Evolutionary conservation across 2,797 vertebrate species (phyloP), one percentile per base, ranked within the genome.

Genomic region (Eleutherodactylus coqui): DNA sequence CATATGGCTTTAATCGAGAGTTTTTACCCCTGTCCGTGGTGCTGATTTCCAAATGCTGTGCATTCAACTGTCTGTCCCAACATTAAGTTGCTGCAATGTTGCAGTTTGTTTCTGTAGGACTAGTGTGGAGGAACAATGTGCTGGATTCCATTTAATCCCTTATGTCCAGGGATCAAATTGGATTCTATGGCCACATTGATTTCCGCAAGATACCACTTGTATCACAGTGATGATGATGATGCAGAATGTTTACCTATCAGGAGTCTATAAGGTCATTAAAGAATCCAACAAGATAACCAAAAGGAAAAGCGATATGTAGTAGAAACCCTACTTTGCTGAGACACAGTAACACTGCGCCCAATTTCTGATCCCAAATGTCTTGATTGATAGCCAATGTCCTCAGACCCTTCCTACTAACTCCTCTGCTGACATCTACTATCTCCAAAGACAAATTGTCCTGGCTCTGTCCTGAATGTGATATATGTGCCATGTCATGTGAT

Each of bases 381-480:
- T 84, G 86, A 87, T 87, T 67, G 81, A 87, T 87, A 75, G 62
- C 32, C 36, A 16, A 51, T 83, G 70, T 29, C 11, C 81, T 29
- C 51, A 17, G 14, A 72, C 38, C 64, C 67, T 78, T 36, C 80
- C 24, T 27, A 64, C 64, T 43, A 73, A 78, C 51, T 73, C 38
- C 75, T 67, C 29, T 27, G 21, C 47, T 87, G 86, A 83, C 86
- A 76, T 34, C 64, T 83, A 43, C 86, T 78, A 83, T 83, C 75
- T 79, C 75, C 51, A 53, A 73, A 83, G 86, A 87, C 81, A 87
- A 83, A 84, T 87, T 32, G 75, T 79, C 41, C n/a, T 13, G 10
- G 64, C 47, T 5, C 34, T 6, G 70, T 29, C 34, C 49, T 70
- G 58, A 5, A 36, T 75, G 80, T 64, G 75, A 79, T 62, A 29